Conservation (phyloP, 2,888 invertebrate genomes). For the Andrena trimmerana region DNA sequence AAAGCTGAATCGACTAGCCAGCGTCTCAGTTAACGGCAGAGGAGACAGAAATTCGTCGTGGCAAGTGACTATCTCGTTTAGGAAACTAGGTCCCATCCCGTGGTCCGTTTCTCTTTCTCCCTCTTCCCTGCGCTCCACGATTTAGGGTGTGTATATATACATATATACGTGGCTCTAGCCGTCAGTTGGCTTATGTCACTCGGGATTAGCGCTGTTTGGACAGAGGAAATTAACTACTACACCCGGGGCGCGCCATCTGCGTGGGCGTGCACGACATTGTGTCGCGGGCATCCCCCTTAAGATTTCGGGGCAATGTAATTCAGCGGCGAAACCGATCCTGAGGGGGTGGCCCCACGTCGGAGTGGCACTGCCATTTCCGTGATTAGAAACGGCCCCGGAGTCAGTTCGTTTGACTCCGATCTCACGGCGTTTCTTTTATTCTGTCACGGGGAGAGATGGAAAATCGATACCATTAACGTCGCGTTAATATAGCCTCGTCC, state of each 20-base stretch:
- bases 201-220: slow-evolving; percentile 84
- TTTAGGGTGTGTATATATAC: slow-evolving; percentile 60
- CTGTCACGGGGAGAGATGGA: slow-evolving; percentile 14
- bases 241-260: slow-evolving; percentile 76
- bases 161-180: slow-evolving; percentile 67
- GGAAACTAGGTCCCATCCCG: slow-evolving; percentile 41
- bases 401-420: slow-evolving; percentile 55
- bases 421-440: slow-evolving; percentile 50
- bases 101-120: slow-evolving; percentile 29
- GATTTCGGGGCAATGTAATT: slow-evolving; percentile 74
- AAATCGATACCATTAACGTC: slow-evolving; percentile 48
- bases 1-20: neutral
- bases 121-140: slow-evolving; percentile 24
- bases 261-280: slow-evolving; percentile 81
- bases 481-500: slow-evolving; percentile 37
- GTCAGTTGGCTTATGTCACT: slow-evolving; percentile 84
- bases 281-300: slow-evolving; percentile 75
- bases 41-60: slow-evolving; percentile 42
- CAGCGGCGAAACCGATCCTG: slow-evolving; percentile 73
- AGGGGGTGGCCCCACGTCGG: slow-evolving; percentile 52
- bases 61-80: slow-evolving; percentile 53
- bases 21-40: neutral
- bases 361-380: slow-evolving; percentile 73
- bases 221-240: slow-evolving; percentile 84
- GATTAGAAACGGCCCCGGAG: slow-evolving; percentile 67